Base-by-base conservation (phyloP, 2,113 vertebrate species). In the Antigone vipio region DNA sequence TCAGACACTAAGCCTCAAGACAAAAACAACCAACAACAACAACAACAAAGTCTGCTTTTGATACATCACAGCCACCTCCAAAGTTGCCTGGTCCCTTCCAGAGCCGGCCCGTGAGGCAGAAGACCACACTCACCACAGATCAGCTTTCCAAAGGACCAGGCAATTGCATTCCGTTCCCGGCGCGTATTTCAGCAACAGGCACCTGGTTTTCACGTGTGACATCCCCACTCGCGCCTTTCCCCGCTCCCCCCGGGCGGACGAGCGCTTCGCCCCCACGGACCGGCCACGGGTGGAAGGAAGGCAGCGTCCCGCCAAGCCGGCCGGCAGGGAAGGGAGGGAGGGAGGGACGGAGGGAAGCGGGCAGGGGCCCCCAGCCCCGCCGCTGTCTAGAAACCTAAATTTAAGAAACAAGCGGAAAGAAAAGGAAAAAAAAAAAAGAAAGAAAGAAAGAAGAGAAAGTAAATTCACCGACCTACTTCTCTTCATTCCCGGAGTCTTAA, bases 1-100 rank as follows among this genome's bases (percentile, higher is more conserved):
- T 29, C 72, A 40, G 15, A 29, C 55, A 4, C 13, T 17, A 63
- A 63, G 20, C 53, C 35, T 44, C 42, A 9, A 11, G 12, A 63
- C 24, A 7, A 18, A 15, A 2, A 6, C 1, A 3, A 38, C 38
- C 38, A 17, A 8, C 44, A 2, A 11, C n/a, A n/a, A 13, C 34
- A 15, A 5, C 15, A 12, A 29, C 44, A 42, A 34, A 19, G 38
- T 26, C 35, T 24, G 58, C 2, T 2, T 5, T 1, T 77, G 49
- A 44, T 2, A 6, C 55, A 27, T 30, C 30, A 24, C 5, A 15
- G 29, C 32, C 34, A 11, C 12, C 55, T 27, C n/a, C 29, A 7
- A 24, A 44, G 38, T 12, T 8, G 14, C 32, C 44, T 5, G 27
- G 45, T 66, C 53, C 50, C 6, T 15, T 4, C 8, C 5, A 12